Percentiles rank a stretch among this genome's conserved stretches.
Conservation (phyloP, 2,113 vertebrate species). For the Talpa occidentalis region DNA sequence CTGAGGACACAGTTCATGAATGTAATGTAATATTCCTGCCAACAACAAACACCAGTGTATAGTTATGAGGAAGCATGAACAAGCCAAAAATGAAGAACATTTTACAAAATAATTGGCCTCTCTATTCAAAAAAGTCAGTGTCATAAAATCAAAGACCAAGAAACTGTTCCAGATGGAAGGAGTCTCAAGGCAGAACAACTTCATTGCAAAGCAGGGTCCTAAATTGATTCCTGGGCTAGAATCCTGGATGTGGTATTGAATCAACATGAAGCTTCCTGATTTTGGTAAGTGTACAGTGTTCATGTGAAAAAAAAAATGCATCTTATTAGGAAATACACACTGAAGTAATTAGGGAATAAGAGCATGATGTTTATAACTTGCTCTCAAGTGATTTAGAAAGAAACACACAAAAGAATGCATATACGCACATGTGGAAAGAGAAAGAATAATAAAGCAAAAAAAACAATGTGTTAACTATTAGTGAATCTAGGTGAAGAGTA, state of each 20-base stretch:
- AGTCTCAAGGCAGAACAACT: not conserved
- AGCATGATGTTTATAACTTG: not conserved
- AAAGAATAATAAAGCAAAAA: not conserved
- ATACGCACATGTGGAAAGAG: not conserved
- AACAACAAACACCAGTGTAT: not conserved
- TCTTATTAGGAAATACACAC: not conserved
- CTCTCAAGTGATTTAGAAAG: not conserved
- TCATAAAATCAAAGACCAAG: not conserved
- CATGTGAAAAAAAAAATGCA: not conserved
- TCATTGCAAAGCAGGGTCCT: not conserved
- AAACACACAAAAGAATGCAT: not conserved
- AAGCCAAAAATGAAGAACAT: not conserved
- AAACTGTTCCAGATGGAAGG: not conserved
- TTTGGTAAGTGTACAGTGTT: not conserved
- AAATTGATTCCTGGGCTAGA: not conserved
- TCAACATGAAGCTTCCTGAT: not conserved
- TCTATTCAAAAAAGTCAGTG: not conserved
- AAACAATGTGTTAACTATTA: not conserved
- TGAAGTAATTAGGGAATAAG: not conserved
- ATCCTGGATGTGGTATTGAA: not conserved
- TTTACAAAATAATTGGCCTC: not conserved
- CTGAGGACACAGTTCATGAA: not conserved
- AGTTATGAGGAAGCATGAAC: not conserved
- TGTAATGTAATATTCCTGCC: not conserved
- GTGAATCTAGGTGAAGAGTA: not conserved